A percentile compares a stretch with the other conserved stretches of the same genome.
Conservation (phyloP, 1,140 invertebrate genomes). For the Phocides pigmalion region DNA sequence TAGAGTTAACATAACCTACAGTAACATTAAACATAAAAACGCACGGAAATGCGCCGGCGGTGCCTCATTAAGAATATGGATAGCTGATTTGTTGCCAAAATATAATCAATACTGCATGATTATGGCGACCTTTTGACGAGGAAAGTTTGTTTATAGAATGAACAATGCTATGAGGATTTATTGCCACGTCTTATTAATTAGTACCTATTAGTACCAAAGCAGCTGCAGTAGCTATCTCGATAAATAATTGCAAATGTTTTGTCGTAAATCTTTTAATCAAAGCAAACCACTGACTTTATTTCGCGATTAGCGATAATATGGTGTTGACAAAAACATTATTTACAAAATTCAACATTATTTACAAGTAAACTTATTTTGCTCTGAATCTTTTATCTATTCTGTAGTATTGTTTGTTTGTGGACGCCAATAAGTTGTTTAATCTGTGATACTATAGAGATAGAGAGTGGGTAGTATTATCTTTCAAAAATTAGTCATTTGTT, state of each 20-base stretch:
- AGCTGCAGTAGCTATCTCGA: conserved; percentile 29
- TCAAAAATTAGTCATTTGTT: no score
- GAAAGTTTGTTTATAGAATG: conserved; percentile 31
- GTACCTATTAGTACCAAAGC: conserved; percentile 32
- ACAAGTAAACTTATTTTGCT: neutral
- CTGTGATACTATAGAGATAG: no score
- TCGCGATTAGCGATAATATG: conserved; percentile 12
- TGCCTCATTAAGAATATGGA: neutral
- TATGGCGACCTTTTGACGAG: conserved; percentile 20
- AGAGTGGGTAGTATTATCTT: no score
- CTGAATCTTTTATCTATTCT: neutral
- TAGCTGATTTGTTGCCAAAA: neutral
- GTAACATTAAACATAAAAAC: no score
- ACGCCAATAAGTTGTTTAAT: no score
- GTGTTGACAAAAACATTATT: conserved; percentile 18
- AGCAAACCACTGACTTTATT: conserved; percentile 9
- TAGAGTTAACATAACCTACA: no score
- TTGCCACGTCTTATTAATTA: conserved; percentile 31
- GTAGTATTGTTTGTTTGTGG: no score
- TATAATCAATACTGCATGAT: conserved; percentile 2
- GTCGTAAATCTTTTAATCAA: conserved; percentile 33
- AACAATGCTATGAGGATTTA: conserved; percentile 33
- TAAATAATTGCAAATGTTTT: conserved; percentile 33
- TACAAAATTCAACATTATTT: neutral
- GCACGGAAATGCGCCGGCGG: no score